Conservation (phyloP, 2,113 vertebrate species). For the Colistium nudipinnis region DNA sequence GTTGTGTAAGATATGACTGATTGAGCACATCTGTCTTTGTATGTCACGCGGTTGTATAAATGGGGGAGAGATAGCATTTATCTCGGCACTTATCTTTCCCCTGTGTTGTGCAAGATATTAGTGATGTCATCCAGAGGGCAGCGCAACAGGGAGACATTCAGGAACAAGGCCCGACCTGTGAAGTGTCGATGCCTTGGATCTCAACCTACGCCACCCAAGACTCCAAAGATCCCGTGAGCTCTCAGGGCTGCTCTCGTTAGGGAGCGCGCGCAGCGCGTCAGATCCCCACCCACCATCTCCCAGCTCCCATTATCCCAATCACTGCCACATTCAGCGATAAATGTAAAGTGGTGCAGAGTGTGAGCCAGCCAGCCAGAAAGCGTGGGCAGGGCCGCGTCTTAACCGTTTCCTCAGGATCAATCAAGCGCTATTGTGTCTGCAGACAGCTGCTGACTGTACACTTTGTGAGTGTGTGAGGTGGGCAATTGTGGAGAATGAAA, state of each 20-base stretch:
- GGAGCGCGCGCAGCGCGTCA: conserved; percentile 40
- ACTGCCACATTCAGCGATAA: conserved; percentile 64
- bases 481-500: conserved; percentile 67
- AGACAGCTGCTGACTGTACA: conserved; percentile 78
- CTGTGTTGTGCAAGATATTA: conserved; percentile 38
- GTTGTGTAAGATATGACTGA: conserved; percentile 49
- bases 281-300: conserved; percentile 44
- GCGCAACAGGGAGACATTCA: conserved; percentile 9
- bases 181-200: conserved; percentile 34
- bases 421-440: conserved; percentile 73
- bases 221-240: conserved; percentile 47
- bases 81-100: conserved; percentile 29
- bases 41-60: conserved; percentile 33
- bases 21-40: conserved; percentile 52
- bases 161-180: conserved; percentile 36
- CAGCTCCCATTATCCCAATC: conserved; percentile 57
- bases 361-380: conserved; percentile 59
- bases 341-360: conserved; percentile 60
- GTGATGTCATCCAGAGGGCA: conserved; percentile 46
- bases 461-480: conserved; percentile 74
- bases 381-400: conserved; percentile 56
- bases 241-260: conserved; percentile 44
- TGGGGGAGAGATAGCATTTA: conserved; percentile 26
- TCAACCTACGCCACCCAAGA: conserved; percentile 32
- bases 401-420: conserved; percentile 73